Conservation (phyloP, 2,888 invertebrate genomes). For the Lymantria dispar region DNA sequence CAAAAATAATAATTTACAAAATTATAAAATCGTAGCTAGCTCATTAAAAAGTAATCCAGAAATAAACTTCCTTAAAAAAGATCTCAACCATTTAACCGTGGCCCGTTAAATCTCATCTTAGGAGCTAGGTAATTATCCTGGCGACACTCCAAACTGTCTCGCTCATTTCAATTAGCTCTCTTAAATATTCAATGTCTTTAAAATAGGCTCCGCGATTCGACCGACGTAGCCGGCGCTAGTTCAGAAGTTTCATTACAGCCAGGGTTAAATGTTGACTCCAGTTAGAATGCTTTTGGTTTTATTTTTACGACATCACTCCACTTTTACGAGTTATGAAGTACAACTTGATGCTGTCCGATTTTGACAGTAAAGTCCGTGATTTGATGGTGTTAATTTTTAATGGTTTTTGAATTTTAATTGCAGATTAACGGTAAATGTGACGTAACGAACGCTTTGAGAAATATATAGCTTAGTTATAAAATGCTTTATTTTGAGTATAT, state of each 20-base stretch:
- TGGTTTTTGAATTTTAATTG: constrained; percentile 34
- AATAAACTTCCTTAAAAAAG: constrained; percentile 26
- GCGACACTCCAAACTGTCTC: constrained; percentile 81
- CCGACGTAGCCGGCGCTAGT: constrained; percentile 57
- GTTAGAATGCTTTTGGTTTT: constrained; percentile 59
- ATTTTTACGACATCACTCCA: constrained; percentile 62
- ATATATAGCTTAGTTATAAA: constrained; percentile 17
- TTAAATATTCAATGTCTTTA: constrained; percentile 83
- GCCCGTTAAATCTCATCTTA: constrained; percentile 79
- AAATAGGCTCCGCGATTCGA: constrained; percentile 77
- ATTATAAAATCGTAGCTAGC: constrained; percentile 11
- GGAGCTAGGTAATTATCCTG: constrained; percentile 80
- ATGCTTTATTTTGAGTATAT: constrained; percentile 15
- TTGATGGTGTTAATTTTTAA: constrained; percentile 36
- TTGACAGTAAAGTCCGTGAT: constrained; percentile 43
- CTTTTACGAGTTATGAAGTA: constrained; percentile 62
- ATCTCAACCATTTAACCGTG: constrained; percentile 62
- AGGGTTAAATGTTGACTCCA: constrained; percentile 76
- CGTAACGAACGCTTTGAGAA: constrained; percentile 15
- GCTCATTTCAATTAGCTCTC: constrained; percentile 82
- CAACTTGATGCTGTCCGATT: constrained; percentile 51
- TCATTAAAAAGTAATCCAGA: constrained; percentile 21
- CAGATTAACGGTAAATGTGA: constrained; percentile 25
- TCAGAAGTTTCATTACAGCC: constrained; percentile 73
- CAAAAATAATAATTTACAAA: neutral